Evolutionary conservation across 2,113 vertebrate species (phyloP), one percentile per base, ranked within the genome.

Genomic region (Picathartes gymnocephalus): DNA sequence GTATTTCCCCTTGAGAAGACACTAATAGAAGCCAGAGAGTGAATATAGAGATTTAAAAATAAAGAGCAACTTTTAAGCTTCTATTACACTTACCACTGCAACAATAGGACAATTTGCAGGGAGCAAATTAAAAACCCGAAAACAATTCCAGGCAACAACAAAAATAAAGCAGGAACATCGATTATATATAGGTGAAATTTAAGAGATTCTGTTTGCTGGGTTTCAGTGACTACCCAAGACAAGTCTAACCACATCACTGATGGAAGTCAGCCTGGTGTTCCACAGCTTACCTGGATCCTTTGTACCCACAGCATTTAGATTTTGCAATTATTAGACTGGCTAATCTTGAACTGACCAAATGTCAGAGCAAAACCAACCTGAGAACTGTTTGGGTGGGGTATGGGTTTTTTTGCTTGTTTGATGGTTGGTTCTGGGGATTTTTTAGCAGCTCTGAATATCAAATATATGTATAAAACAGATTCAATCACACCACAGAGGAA

Each of bases 101-200:
- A 83, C 16, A 77, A 13, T 1, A 39, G 7, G 19, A 50, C 3
- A 4, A 50, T 20, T 48, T 71, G 30, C 45, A 86, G 54, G 13
- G 3, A 48, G 11, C 3, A 58, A 31, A 70, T 39, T 54, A 62
- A 71, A 89, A 71, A 42, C 5, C 5, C 28, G 30, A 7, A 22
- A 65, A 24, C n/a, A 51, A 33, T 57, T 76, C 37, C 40, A 5
- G 4, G 3, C 27, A 71, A 53, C n/a, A 53, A 62, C 0, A 0
- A 33, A 92, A 87, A 82, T 11, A 20, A 78, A 73, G 13, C 23
- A 70, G 7, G 20, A 71, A 51, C 20, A 60, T 1, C 1, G 0
- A 6, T 27, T 68, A 81, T 9, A 66, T 20, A 45, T 0, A 74
- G 11, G 6, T 3, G 11, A 24, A 15, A 58, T 19, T 21, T 3